Conservation (phyloP, 2,888 invertebrate genomes). For the Cancer borealis region DNA sequence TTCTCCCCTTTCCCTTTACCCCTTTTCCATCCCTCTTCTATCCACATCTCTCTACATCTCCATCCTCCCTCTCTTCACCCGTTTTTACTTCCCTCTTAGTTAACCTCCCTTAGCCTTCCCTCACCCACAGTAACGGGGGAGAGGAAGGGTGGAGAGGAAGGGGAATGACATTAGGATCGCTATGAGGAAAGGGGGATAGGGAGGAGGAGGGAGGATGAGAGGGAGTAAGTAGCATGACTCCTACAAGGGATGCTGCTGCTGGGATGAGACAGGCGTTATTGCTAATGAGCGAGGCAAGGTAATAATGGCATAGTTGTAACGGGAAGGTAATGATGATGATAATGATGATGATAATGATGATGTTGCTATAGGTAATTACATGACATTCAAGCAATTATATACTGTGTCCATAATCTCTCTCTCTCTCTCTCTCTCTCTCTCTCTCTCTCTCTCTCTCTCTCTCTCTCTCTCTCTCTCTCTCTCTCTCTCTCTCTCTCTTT, state of each 20-base stretch:
- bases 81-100: background rate
- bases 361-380: background rate
- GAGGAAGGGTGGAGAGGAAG: constrained; percentile 15
- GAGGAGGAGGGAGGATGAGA: background rate
- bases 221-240: background rate
- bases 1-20: background rate
- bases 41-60: too few species aligned
- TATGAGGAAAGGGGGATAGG: background rate
- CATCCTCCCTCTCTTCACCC: too few species aligned
- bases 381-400: background rate
- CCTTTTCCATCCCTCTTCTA: background rate
- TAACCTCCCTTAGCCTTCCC: background rate
- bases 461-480: constrained; percentile 27
- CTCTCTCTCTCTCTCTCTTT: constrained; percentile 25
- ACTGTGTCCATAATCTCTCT: background rate
- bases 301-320: background rate
- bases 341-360: background rate
- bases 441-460: too few species aligned
- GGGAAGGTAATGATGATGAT: background rate
- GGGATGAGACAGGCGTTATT: background rate
- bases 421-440: background rate
- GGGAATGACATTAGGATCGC: background rate
- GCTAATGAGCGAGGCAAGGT: background rate
- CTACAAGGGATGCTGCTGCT: too few species aligned
- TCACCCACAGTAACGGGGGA: background rate